Evolutionary conservation across 2,888 invertebrate species (phyloP).

Genomic region (Oligia fasciuncula): DNA sequence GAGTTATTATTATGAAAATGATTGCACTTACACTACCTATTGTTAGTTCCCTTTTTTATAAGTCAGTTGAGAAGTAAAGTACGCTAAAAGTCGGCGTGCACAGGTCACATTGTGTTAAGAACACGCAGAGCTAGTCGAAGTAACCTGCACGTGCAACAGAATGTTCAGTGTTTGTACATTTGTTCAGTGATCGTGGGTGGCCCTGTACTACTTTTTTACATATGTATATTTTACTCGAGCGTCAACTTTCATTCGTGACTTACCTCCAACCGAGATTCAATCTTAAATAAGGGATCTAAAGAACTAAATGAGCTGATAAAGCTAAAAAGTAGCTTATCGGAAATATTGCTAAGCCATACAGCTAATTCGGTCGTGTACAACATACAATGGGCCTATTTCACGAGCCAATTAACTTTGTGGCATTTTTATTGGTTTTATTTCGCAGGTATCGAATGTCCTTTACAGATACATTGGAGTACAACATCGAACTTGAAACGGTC

Average conservation of each 20-base stretch:
- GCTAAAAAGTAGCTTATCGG: slow-evolving; percentile 78
- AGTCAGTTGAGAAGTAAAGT: slow-evolving; percentile 39
- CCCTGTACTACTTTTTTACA: slow-evolving; percentile 84
- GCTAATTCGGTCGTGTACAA: slow-evolving; percentile 84
- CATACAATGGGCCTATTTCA: slow-evolving; percentile 87
- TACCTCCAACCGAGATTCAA: slow-evolving; percentile 76
- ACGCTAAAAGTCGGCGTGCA: slow-evolving; percentile 39
- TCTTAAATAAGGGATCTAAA: slow-evolving; percentile 76
- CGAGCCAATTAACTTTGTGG: slow-evolving; percentile 84
- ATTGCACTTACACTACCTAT: not conserved
- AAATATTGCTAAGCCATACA: slow-evolving; percentile 80
- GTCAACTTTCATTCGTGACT: slow-evolving; percentile 79
- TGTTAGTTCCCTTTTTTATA: not conserved
- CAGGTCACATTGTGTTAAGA: slow-evolving; percentile 67
- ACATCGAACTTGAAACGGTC: not conserved
- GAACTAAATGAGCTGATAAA: slow-evolving; percentile 71
- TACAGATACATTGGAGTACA: slow-evolving; percentile 49
- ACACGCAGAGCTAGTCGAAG: slow-evolving; percentile 64
- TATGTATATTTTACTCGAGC: slow-evolving; percentile 80
- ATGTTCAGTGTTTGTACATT: slow-evolving; percentile 69
- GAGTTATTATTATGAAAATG: not conserved
- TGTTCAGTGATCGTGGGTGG: slow-evolving; percentile 84
- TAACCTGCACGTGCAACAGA: slow-evolving; percentile 68
- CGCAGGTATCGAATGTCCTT: slow-evolving; percentile 56
- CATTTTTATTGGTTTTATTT: slow-evolving; percentile 72